Evolutionary conservation across 2,113 vertebrate genomes (phyloP).

Genomic region (Hemibagrus wyckioides): DNA sequence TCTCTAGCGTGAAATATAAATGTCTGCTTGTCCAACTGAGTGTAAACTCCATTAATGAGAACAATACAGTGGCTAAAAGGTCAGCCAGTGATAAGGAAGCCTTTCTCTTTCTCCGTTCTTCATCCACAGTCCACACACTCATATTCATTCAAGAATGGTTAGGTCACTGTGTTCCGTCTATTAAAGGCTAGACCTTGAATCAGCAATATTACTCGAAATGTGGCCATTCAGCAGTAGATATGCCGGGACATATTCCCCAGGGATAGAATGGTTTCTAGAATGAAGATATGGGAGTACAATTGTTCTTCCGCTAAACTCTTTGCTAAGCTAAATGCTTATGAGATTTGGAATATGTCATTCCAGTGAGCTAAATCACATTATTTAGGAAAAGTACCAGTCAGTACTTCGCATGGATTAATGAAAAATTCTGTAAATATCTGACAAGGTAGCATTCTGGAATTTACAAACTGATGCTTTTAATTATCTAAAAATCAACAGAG

Average conservation of each 20-base stretch:
- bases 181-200: background rate
- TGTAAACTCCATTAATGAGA: slow-evolving; percentile 38
- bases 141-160: background rate
- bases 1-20: slow-evolving; percentile 17
- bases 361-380: background rate
- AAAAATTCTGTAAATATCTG: background rate
- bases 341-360: background rate
- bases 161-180: background rate
- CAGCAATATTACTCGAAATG: slow-evolving; percentile 1
- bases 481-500: background rate
- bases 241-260: background rate
- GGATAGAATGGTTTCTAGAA: background rate
- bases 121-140: background rate
- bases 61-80: slow-evolving; percentile 36
- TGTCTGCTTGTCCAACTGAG: slow-evolving; percentile 4
- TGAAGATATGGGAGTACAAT: background rate
- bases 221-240: background rate
- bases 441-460: background rate
- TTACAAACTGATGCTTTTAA: background rate
- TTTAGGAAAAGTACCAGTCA: background rate
- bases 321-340: background rate
- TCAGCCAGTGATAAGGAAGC: slow-evolving; percentile 31
- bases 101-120: slow-evolving; percentile 36
- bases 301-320: background rate
- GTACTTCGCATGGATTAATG: background rate